Conservation (phyloP, 1,140 invertebrate species). For the Drosophila biarmipes region DNA sequence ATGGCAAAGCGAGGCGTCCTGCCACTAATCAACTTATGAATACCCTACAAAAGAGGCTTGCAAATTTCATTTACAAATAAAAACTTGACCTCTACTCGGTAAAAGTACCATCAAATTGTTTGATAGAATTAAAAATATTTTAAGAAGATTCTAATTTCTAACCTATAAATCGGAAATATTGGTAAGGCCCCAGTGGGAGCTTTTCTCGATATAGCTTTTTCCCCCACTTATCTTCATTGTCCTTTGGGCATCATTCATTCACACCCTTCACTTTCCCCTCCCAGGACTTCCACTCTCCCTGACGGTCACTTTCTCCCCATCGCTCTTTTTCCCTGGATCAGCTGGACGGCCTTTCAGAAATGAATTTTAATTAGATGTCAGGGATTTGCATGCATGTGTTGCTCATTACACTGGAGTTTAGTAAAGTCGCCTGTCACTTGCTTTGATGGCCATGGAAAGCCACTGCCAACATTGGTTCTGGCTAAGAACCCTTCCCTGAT, state of each 20-base stretch:
- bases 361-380: slow-evolving; percentile 60
- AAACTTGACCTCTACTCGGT: no score
- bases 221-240: background rate
- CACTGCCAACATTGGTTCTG: slow-evolving; percentile 35
- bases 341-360: slow-evolving; percentile 1
- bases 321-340: background rate
- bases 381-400: slow-evolving; percentile 52
- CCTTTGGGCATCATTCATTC: background rate
- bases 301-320: background rate
- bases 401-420: slow-evolving; percentile 47
- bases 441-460: slow-evolving; percentile 24
- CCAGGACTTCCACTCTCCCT: background rate
- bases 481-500: slow-evolving; percentile 23
- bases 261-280: background rate
- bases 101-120: no score
- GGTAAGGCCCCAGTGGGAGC: no score
- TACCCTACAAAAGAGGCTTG: background rate
- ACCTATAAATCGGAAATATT: no score
- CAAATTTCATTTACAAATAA: background rate
- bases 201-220: background rate
- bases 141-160: no score
- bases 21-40: background rate
- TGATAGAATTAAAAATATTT: no score
- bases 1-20: no score
- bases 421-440: slow-evolving; percentile 50